phyloP scores from a whole-genome alignment of 2,113 vertebrate species.

The Siphamia tubifer region DNA sequence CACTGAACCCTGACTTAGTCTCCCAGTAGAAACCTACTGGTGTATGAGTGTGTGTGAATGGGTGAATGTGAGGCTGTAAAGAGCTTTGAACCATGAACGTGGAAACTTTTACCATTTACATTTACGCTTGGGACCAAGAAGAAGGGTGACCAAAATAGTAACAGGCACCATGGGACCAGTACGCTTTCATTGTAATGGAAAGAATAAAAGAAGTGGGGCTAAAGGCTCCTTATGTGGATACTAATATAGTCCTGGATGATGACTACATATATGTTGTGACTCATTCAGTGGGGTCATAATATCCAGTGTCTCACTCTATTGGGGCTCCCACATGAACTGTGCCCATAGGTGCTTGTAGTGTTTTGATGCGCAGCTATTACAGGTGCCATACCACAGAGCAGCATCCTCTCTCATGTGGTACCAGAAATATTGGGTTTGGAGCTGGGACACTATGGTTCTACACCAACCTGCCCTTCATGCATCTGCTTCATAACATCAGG shows the following conservation, averaged over 20 bases:
- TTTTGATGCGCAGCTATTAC: not conserved
- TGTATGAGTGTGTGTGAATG: too few relatives aligned
- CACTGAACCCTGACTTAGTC: too few relatives aligned
- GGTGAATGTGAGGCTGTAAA: too few relatives aligned
- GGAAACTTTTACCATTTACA: too few relatives aligned
- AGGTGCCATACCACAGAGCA: not conserved
- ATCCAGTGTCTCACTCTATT: conserved; percentile 19
- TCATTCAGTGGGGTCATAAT: conserved; percentile 31
- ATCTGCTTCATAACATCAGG: not conserved
- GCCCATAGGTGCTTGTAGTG: not conserved
- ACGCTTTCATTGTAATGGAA: too few relatives aligned
- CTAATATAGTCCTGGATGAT: conserved; percentile 38
- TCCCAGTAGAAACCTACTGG: too few relatives aligned
- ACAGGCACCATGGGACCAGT: too few relatives aligned
- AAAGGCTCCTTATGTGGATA: too few relatives aligned
- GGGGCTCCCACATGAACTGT: not conserved
- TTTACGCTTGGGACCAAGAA: too few relatives aligned
- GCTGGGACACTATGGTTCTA: not conserved
- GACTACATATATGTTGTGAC: not conserved
- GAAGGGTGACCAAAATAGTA: too few relatives aligned
- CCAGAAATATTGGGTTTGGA: not conserved
- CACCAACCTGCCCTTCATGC: not conserved
- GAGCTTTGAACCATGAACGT: too few relatives aligned
- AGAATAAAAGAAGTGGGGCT: too few relatives aligned
- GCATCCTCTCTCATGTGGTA: not conserved